Evolutionary conservation across 2,888 invertebrate genomes (phyloP).

Genomic region (Plebejus argus): DNA sequence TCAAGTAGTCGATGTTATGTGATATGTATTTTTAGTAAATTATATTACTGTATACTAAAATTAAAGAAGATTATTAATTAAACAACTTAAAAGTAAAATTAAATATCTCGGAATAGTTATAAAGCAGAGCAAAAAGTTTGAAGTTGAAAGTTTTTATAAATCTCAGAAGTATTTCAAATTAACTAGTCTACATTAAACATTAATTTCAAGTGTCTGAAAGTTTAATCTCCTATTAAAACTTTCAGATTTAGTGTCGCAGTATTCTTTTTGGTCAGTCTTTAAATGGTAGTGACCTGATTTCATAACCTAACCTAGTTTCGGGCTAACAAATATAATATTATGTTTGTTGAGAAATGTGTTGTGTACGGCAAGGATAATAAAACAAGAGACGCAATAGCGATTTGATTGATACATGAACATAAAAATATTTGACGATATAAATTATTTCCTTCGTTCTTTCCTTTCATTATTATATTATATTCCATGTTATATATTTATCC

Average conservation of each 20-base stretch:
- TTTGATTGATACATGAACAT: neutral
- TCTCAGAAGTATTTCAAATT: conserved; percentile 1
- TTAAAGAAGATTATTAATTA: neutral
- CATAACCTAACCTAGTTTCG: conserved; percentile 15
- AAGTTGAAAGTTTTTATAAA: neutral
- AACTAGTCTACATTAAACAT: conserved; percentile 6
- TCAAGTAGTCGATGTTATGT: too few species aligned
- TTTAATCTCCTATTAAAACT: conserved; percentile 20
- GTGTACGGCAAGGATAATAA: neutral
- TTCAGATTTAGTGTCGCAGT: conserved; percentile 10
- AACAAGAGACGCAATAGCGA: neutral
- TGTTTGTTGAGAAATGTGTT: neutral
- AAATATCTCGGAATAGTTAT: neutral
- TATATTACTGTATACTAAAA: neutral
- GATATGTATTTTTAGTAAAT: too few species aligned
- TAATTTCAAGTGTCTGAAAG: conserved; percentile 23
- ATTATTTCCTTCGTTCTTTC: neutral
- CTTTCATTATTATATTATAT: too few species aligned
- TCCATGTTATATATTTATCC: too few species aligned
- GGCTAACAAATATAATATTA: neutral
- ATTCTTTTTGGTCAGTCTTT: conserved; percentile 23
- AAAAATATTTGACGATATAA: neutral
- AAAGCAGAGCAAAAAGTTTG: neutral
- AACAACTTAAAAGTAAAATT: neutral
- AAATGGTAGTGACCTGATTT: conserved; percentile 11